These are phyloP conservation scores for Xenus cinereus DNA, from an alignment of 2,113 vertebrate genomes.

Conservation along the genomic window DNA sequence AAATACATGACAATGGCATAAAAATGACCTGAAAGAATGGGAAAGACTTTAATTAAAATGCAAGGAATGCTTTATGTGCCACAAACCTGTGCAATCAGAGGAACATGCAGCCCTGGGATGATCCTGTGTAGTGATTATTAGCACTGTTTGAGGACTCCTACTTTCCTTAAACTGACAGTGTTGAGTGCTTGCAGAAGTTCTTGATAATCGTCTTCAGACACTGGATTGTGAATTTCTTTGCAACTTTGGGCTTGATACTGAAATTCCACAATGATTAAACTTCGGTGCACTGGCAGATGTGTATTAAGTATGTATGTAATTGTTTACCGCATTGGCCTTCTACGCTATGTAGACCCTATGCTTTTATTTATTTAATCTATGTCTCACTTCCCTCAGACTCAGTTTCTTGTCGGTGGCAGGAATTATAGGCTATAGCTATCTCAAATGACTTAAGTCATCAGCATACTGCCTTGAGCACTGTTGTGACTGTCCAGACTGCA, in stretches of 20 bases:
- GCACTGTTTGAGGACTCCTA: not conserved
- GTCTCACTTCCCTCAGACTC: not conserved
- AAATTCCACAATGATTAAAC: not conserved
- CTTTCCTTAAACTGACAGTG: not conserved
- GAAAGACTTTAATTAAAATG: not conserved
- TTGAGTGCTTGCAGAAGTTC: not conserved
- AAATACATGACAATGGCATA: conserved; percentile 67
- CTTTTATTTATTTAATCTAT: not conserved
- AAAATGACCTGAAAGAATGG: conserved; percentile 16
- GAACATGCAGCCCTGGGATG: not conserved
- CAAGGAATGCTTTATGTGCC: not conserved
- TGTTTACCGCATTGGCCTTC: not conserved
- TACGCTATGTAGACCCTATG: no score
- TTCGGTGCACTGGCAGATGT: not conserved
- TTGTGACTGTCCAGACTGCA: not conserved
- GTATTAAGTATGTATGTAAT: no score
- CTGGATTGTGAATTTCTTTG: not conserved
- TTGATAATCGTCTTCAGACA: not conserved
- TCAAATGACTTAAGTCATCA: not conserved
- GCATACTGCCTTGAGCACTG: not conserved
- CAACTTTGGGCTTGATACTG: not conserved
- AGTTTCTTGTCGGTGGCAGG: not conserved
- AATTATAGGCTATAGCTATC: not conserved
- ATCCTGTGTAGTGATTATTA: not conserved
- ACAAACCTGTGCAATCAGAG: not conserved